Evolutionary conservation across 2,113 vertebrate genomes (phyloP).

Genomic region (Microcebus tavaratra): DNA sequence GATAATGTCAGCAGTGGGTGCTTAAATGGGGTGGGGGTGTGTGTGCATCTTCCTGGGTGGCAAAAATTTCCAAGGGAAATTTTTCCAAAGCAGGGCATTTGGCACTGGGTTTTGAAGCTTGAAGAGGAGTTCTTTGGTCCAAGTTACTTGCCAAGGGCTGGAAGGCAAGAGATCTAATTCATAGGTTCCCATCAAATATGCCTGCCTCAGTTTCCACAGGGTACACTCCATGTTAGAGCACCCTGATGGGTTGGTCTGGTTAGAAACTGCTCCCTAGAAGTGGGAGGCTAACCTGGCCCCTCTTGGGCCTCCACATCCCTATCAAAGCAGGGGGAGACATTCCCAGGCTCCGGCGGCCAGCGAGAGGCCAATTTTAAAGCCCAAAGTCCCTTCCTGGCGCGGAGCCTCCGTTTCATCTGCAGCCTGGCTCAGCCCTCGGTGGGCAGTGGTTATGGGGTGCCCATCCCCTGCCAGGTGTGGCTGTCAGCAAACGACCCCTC

Average conservation of each 20-base stretch:
- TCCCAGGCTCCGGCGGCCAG: not conserved
- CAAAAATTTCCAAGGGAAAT: not conserved
- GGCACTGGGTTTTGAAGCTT: not conserved
- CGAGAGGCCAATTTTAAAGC: too few species aligned
- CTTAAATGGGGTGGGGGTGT: rapidly evolving
- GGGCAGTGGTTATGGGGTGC: not conserved
- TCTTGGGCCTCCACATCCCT: conserved; percentile 82
- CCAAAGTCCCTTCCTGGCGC: not conserved
- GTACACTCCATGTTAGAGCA: too few species aligned
- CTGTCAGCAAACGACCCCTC: not conserved
- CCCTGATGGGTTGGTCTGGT: conserved; percentile 63
- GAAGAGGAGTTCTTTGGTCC: not conserved
- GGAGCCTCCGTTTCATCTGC: not conserved
- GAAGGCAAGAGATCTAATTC: not conserved
- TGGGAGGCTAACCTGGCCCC: conserved; percentile 80
- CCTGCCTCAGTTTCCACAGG: not conserved
- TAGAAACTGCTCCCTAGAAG: conserved; percentile 77
- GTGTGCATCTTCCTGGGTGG: not conserved
- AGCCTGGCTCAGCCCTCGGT: not conserved
- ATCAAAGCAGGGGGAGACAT: not conserved
- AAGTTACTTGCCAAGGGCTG: not conserved
- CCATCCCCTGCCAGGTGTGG: not conserved
- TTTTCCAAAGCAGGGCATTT: not conserved
- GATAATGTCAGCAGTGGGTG: not conserved
- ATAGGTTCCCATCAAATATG: rapidly evolving